These are phyloP conservation scores for Eugnorisma glareosa DNA, from an alignment of 2,888 invertebrate species.

Conservation along the genomic window DNA sequence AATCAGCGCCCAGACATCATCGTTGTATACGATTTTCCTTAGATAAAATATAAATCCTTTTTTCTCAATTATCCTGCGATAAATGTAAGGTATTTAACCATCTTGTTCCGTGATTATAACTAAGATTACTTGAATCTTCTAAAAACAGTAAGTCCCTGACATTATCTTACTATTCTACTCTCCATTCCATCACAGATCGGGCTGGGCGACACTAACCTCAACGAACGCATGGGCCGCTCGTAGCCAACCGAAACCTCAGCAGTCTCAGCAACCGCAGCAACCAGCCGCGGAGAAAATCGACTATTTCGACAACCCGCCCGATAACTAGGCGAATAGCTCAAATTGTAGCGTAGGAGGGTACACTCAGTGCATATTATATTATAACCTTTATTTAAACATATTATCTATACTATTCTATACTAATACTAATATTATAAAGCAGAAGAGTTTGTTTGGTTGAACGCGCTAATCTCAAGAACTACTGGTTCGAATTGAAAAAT, in stretches of 20 bases:
- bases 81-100: not conserved
- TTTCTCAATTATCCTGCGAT: not conserved
- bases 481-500: too few relatives aligned
- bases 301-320: slow-evolving; percentile 89
- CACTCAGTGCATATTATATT: slow-evolving; percentile 66
- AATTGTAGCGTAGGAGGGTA: slow-evolving; percentile 62
- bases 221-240: slow-evolving; percentile 87
- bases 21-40: not conserved
- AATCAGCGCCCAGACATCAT: not conserved
- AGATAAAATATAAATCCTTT: not conserved
- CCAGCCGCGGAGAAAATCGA: slow-evolving; percentile 79
- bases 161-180: not conserved
- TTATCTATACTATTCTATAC: too few relatives aligned
- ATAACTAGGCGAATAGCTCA: slow-evolving; percentile 75
- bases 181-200: slow-evolving; percentile 37
- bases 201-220: slow-evolving; percentile 88
- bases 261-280: slow-evolving; percentile 59
- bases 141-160: not conserved
- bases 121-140: not conserved
- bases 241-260: slow-evolving; percentile 72
- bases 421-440: too few relatives aligned
- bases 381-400: slow-evolving; percentile 38
- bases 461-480: too few relatives aligned
- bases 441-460: too few relatives aligned
- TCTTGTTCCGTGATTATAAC: not conserved